Evolutionary conservation across 1,140 invertebrate species (phyloP).

Genomic region (Apis florea): DNA sequence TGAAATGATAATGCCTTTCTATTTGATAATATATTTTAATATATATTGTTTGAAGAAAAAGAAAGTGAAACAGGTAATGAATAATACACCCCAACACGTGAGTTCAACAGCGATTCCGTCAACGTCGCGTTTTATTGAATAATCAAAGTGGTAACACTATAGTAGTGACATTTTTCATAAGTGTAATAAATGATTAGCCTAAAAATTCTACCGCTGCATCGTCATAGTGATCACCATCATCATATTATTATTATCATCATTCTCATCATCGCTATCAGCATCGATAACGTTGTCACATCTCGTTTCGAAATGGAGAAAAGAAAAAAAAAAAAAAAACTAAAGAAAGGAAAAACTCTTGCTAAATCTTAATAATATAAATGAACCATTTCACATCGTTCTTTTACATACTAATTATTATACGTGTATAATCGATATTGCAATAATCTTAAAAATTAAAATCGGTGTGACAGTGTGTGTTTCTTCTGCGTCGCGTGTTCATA

Average conservation of each 20-base stretch:
- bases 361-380: slow-evolving; percentile 62
- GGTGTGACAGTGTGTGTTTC: slow-evolving; percentile 49
- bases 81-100: not conserved
- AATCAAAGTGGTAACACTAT: slow-evolving; percentile 74
- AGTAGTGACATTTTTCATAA: slow-evolving; percentile 66
- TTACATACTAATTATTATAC: slow-evolving; percentile 42
- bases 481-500: not conserved
- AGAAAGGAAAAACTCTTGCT: slow-evolving; percentile 43
- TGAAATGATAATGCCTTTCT: no score
- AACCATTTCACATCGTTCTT: slow-evolving; percentile 30
- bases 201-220: slow-evolving; percentile 50
- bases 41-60: not conserved
- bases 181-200: slow-evolving; percentile 65
- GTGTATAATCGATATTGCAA: slow-evolving; percentile 49
- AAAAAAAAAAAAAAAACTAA: slow-evolving; percentile 30
- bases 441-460: slow-evolving; percentile 59
- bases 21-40: no score
- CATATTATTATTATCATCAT: not conserved
- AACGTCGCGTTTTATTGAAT: slow-evolving; percentile 72
- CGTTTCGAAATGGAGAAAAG: not conserved
- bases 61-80: no score
- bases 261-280: slow-evolving; percentile 10
- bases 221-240: slow-evolving; percentile 20
- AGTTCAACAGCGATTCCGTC: slow-evolving; percentile 55
- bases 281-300: slow-evolving; percentile 34